Evolutionary conservation across 2,797 vertebrate genomes (phyloP), one percentile per base, ranked within the genome.

Genomic region (Tarsius wallacei): DNA sequence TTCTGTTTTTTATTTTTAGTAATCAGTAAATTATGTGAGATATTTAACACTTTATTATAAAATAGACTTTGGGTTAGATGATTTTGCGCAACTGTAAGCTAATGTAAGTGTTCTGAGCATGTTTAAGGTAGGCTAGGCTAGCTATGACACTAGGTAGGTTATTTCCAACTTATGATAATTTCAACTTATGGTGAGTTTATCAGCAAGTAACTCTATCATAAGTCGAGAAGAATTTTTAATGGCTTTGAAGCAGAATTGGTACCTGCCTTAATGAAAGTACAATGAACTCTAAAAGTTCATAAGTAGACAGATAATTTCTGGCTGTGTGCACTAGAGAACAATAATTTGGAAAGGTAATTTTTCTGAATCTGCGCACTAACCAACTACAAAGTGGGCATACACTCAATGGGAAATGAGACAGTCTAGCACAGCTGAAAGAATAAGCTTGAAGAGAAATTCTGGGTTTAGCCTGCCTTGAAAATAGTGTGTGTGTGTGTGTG

Each of bases 301-400:
- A 94, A 53, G 16, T 24, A 78, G 68, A 59, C 36, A 88, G 28
- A 49, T 64, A 42, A 87, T 87, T 81, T 87, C 94, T 88, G 66
- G 78, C 51, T 42, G n/a, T 87, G 15, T 93, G 33, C 16, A 81
- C 14, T n/a, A 87, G 57, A 81, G 73, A 94, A 49, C 73, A 86
- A 87, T 28, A 81, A 81, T 74, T 68, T 76, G 51, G 49, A 19
- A 77, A 17, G 51, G 22, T n/a, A 63, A 87, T 95, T 36, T 83
- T 93, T 84, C 71, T 63, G 33, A 94, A 70, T 87, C 55, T 93
- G 73, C 7, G 68, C 10, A 82, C 19, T 82, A 87, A 59, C 57
- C 57, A 93, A 51, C 51, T 93, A 89, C 94, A 92, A 84, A 53
- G 2, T 53, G 49, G 49, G 31, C 13, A 71, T 61, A 26, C 5